A percentile compares a stretch with the other conserved stretches of the same genome.
phyloP scores from a whole-genome alignment of 2,113 vertebrate genomes.

The Chaetorhynchus papuensis region DNA sequence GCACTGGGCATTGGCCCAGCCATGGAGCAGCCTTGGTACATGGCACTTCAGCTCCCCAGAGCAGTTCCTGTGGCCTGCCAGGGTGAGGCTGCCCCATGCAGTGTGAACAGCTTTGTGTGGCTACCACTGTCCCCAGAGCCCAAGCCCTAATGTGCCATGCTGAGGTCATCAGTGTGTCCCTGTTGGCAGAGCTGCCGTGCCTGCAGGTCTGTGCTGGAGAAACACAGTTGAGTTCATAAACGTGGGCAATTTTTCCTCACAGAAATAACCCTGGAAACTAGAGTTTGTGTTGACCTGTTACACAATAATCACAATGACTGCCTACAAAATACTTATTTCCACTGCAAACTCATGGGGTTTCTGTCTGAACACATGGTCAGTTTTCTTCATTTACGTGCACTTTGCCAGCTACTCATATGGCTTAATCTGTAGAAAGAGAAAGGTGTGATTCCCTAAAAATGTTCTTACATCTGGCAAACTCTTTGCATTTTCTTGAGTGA shows the following conservation, averaged over 20 bases:
- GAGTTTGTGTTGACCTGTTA: not conserved
- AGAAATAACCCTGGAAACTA: not conserved
- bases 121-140: accelerated
- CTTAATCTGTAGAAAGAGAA: not conserved
- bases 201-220: not conserved
- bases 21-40: accelerated
- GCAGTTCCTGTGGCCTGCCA: not conserved
- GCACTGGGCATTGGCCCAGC: not conserved
- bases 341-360: not conserved
- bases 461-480: not conserved
- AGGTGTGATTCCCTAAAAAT: not conserved
- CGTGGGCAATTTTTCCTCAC: not conserved
- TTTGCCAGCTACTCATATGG: not conserved
- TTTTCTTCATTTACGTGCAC: not conserved
- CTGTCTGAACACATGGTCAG: not conserved
- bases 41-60: not conserved
- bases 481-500: not conserved
- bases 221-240: not conserved
- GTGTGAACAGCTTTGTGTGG: accelerated
- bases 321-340: not conserved
- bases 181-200: not conserved
- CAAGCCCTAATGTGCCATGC: accelerated
- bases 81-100: accelerated
- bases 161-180: not conserved
- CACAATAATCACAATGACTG: not conserved